Base-by-base conservation (phyloP, 2,113 vertebrate species). In the Dasyornis broadbenti region DNA sequence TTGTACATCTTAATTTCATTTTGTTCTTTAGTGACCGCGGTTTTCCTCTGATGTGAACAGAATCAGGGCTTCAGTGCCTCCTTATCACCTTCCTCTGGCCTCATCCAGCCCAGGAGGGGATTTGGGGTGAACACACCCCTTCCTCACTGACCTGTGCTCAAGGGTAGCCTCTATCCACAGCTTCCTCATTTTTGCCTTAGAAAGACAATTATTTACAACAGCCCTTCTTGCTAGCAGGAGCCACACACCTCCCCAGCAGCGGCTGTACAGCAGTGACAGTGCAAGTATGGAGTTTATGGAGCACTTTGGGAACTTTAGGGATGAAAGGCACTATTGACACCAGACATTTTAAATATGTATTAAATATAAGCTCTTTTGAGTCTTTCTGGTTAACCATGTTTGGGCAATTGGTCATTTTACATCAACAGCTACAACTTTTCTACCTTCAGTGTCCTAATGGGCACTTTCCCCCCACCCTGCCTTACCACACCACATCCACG, bases 361-460 rank as follows among this genome's bases (percentile, higher is more conserved):
- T 94, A 89, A 92, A 91, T 69, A 77, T 44, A 92, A 92, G 54
- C 83, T 82, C 92, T 80, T 82, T 68, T 1, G 56, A 88, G 85
- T 70, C 71, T 80, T 91, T 94, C 42, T 94, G 95, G 90, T 97
- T 97, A 96, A 96, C 96, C 81, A 59, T 65, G 90, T 80, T 93
- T 89, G 42, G 66, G 57, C 86, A 91, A 53, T 70, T 54, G 75
- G 78, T 95, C 87, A 56, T 63, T 95, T 96, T 88, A 95, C 40
- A 89, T 66, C 57, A 59, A 64, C 63, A 77, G 72, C 77, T 86
- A 70, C 89, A 87, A 17, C 83, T 94, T 93, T 44, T 47, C 78
- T 54, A 35, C 72, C 77, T 66, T 63, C 57, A 45, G 57, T 78
- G 61, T 89, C 92, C 78, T 78, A 96, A 92, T 37, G 82, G 76